phyloP scores from a whole-genome alignment of 2,888 invertebrate genomes.

The Calameuta filiformis region DNA sequence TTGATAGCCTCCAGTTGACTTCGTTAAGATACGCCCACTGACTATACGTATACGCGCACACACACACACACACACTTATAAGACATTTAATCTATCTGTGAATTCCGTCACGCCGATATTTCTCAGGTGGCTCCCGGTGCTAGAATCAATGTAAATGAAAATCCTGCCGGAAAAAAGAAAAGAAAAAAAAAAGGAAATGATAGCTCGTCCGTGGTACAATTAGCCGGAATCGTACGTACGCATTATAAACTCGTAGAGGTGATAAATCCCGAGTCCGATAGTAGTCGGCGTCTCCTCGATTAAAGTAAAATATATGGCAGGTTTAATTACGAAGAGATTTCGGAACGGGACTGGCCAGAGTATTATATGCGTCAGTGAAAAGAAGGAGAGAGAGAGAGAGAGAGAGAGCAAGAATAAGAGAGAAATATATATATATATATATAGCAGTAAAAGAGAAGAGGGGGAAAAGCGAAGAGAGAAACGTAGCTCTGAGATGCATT shows the following conservation, averaged over 20 bases:
- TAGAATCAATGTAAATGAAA: neutral
- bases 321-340: constrained; percentile 59
- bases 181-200: neutral
- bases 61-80: no score
- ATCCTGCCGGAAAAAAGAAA: neutral
- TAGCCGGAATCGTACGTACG: constrained; percentile 14
- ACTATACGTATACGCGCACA: neutral
- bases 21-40: neutral
- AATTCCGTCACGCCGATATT: neutral
- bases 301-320: constrained; percentile 61
- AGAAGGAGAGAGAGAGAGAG: neutral
- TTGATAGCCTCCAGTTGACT: neutral
- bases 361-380: constrained; percentile 25
- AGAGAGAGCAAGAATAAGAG: neutral
- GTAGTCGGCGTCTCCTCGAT: constrained; percentile 52
- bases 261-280: constrained; percentile 50
- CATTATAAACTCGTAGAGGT: constrained; percentile 39
- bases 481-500: constrained; percentile 40
- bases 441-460: neutral
- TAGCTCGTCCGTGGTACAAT: neutral
- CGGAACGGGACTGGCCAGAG: constrained; percentile 42
- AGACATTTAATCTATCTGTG: neutral
- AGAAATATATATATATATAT: neutral
- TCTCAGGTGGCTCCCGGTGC: neutral
- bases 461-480: neutral